Evolutionary conservation across 2,113 vertebrate genomes (phyloP), one percentile per base, ranked within the genome.

Genomic region (Tachysurus vachellii): DNA sequence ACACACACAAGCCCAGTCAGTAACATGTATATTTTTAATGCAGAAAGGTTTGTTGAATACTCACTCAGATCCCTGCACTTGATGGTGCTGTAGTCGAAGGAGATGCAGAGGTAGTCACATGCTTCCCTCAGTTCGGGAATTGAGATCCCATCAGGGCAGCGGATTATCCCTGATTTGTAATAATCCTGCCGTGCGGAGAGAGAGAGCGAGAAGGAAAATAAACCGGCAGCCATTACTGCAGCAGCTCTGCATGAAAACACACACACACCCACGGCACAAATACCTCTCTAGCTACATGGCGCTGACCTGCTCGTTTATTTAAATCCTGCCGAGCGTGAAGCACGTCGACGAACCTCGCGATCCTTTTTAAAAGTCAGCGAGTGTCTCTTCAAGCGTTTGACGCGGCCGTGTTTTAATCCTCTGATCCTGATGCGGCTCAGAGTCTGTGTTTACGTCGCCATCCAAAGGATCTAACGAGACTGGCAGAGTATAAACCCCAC

Each of bases 41-140:
- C 83, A 73, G 36, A 7, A 59, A 61, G 47, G n/a, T 31, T 28
- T 56, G 80, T 82, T 73, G 59, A 84, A 90, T 95, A 99, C 98
- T 99, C 96, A 99, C 98, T 99, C 90, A 99, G 98, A 94, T 99
- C 98, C 96, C 97, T 96, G 96, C 98, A 99, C 96, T 99, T 99
- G 95, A 99, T 97, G 92, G 98, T 99, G 95, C 97, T 98, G 91
- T 97, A 98, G 94, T 97, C 97, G 93, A 99, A 99, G 92, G 98
- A 96, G 94, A 99, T 99, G 93, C 98, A 99, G 92, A 99, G 98
- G 95, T 99, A 99, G 95, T 99, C 98, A 89, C 98, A 99, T 3
- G 98, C 98, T 95, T 99, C 98, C 95, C 98, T 96, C 94, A 99
- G 85, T 91, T 99, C 98, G n/a, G 98, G 98, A 93, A 99, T 97